Evolutionary conservation across 2,113 vertebrate species (phyloP).

Genomic region (Tragelaphus buxtoni): DNA sequence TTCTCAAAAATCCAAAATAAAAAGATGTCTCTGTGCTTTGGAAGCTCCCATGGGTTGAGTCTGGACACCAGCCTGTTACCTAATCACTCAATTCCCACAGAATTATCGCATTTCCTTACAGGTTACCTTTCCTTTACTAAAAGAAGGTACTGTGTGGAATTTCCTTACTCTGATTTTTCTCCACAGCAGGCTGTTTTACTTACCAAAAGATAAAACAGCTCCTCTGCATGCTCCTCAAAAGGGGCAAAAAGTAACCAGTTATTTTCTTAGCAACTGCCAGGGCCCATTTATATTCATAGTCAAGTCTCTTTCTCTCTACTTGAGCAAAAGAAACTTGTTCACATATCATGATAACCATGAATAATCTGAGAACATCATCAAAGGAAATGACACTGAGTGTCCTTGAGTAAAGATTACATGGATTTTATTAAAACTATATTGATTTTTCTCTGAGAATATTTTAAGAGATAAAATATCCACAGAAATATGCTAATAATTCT

Average conservation of each 20-base stretch:
- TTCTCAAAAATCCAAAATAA: not conserved
- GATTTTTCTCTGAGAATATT: not conserved
- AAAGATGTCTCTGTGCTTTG: not conserved
- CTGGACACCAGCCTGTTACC: not conserved
- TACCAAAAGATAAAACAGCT: not conserved
- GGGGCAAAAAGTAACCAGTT: not conserved
- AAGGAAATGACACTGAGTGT: not conserved
- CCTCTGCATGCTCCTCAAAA: not conserved
- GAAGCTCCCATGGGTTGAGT: not conserved
- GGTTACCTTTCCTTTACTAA: not conserved
- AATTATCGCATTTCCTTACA: not conserved
- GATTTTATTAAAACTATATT: not conserved
- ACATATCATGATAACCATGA: not conserved
- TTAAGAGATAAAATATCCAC: not conserved
- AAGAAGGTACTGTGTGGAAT: not conserved
- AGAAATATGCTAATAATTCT: not conserved
- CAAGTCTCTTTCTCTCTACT: not conserved
- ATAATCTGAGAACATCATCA: not conserved
- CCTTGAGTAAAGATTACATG: not conserved
- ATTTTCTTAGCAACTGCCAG: not conserved
- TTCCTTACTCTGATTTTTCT: not conserved
- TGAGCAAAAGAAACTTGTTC: not conserved
- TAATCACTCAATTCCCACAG: not conserved
- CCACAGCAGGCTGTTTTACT: not conserved
- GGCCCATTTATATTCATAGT: not conserved